Base-by-base conservation (phyloP, 2,113 vertebrate species). In the Colistium nudipinnis region DNA sequence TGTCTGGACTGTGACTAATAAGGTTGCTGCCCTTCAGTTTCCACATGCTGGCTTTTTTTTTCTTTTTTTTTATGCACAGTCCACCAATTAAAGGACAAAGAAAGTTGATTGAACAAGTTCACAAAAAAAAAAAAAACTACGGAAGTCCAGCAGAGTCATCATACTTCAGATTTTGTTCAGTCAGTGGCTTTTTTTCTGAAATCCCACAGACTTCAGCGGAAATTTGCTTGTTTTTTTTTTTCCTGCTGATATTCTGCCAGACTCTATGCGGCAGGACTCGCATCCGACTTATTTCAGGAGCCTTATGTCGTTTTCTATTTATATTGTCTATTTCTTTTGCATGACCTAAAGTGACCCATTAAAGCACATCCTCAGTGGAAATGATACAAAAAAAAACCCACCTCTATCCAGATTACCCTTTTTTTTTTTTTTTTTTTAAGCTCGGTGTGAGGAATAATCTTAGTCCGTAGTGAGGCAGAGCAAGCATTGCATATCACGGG, bases 1-100 rank as follows among this genome's bases (percentile, higher is more conserved):
- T 49, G 72, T 22, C 67, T 63, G 16, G 14, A 41, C 60, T 68
- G 22, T 44, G 71, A 69, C 51, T 78, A 76, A 78, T 63, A 33
- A 62, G 44, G 43, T 43, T 66, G 65, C 52, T 65, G 76, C 75
- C 75, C 82, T 85, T 78, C 56, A 65, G 82, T 69, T 76, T 62
- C 33, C 41, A 63, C 61, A 20, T 5, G 9, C n/a, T n/a, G 20
- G 43, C 19, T 8, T 45, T n/a, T 1, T 14, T 7, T 17, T 10
- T 41, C 16, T 31, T 44, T 69, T 20, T 19, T 49, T 52, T 55
- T 12, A 38, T 13, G 35, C 36, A 28, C 7, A 6, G 7, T 60
- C 20, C 20, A 19, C 36, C n/a, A 60, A 49, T 76, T 78, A 77
- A 20, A 36, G 2, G 17, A 24, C 16, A 19, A 33, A 14, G 27